Base-by-base conservation (phyloP, 2,113 vertebrate species). In the Chinchilla lanigera region DNA sequence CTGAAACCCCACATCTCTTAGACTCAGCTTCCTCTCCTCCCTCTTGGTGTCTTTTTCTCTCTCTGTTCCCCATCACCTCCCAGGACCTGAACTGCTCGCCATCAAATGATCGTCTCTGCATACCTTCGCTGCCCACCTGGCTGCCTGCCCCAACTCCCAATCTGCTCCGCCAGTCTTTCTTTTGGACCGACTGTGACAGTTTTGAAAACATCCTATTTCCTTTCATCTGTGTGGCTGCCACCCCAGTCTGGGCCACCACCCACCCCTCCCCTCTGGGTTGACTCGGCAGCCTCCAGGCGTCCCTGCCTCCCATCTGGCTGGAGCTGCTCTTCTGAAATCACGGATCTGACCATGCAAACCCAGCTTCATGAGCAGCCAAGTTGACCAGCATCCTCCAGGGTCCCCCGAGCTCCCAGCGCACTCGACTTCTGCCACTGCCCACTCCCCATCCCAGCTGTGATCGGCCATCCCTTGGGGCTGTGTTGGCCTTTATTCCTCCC, bases 71-170 rank as follows among this genome's bases (percentile, higher is more conserved):
- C 16, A 44, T 71, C 65, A 20, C 52, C 69, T 26, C 6, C 3
- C 63, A 9, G 47, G 38, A 56, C 44, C 28, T 8, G 17, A 12
- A 0, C 30, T 61, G 58, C 20, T 52, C 33, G 41, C 41, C 26
- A 28, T 10, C 13, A 9, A 8, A 47, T 1, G 75, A 44, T 56
- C 54, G 7, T 38, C n/a, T 86, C 20, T 22, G 81, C 6, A 26
- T 12, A 41, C 7, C 44, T 60, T 61, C 65, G 1, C 63, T 7
- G 2, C 1, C 4, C 0, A 44, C 41, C 28, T 11, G 3, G 56
- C 20, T 10, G 24, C 44, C 61, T 7, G 16, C 52, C 7, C 60
- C 47, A 8, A 0, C 47, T 44, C 19, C 35, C 35, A 13, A 12
- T 3, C 38, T 3, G 7, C 33, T 13, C 69, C 47, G 38, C 24